Evolutionary conservation across 2,888 invertebrate species (phyloP), one percentile per base, ranked within the genome.

Genomic region (Blomia tropicalis): DNA sequence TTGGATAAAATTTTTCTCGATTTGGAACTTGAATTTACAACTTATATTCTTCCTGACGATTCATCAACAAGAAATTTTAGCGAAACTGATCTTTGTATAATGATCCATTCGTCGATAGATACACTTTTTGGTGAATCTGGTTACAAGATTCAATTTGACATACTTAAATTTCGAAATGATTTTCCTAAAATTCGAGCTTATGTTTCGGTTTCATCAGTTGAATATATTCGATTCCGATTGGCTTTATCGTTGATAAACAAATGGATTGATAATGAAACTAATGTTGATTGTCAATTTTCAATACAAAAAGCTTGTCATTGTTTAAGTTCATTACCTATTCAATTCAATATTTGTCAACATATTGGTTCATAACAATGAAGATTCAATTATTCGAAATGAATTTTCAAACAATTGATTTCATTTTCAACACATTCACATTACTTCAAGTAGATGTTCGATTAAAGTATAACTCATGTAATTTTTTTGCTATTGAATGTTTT

Each of bases 121-220:
- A 27, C 54, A 43, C 27, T 61, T 14, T 61, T 61, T 17, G 61
- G 61, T 25, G 61, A 61, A 25, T 25, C 44, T 19, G 61, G 61
- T 25, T 22, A 25, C 1, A 43, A 36, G 22, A 61, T 61, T 19
- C 27, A 30, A 23, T 36, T 61, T 23, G 61, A 61, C 32, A 43
- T 61, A 23, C 27, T 61, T 7, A 61, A 61, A 30, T 61, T 41
- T 27, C 31, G 54, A n/a, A 3, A 3, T 11, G n/a, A n/a, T n/a
- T n/a, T 22, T 3, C 25, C 25, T 2, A 19, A n/a, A 14, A 14
- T 2, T 29, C 29, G 56, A 14, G 56, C 56, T 14, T 29, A 19
- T 30, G 19, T 56, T 4, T 30, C 27, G 2, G 25, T 56, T n/a
- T 25, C 29, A 30, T 27, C 56, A 19, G 14, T n/a, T 19, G 56